Conservation (phyloP, 2,888 invertebrate species). For the Thalpophila matura region DNA sequence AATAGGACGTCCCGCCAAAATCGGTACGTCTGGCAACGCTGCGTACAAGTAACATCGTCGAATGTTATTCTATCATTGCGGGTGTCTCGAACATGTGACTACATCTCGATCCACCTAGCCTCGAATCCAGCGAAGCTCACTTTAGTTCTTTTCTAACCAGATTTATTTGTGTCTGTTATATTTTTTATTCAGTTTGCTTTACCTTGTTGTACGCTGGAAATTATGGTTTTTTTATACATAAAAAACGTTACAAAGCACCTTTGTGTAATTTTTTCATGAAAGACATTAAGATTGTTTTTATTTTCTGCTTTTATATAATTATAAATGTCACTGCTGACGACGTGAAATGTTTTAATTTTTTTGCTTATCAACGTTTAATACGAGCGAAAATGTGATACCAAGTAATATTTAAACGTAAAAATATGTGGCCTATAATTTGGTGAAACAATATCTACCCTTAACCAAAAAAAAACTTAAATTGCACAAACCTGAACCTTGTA, state of each 20-base stretch:
- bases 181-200: conserved; percentile 28
- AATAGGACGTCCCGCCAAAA: too few relatives aligned
- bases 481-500: not conserved
- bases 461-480: conserved; percentile 1
- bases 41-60: conserved; percentile 10
- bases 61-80: conserved; percentile 24
- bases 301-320: not conserved
- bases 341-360: not conserved
- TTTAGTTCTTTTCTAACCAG: conserved; percentile 15
- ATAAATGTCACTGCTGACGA: not conserved
- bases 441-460: not conserved
- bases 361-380: not conserved
- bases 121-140: conserved; percentile 7
- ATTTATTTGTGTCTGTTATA: conserved; percentile 20
- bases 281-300: not conserved
- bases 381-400: not conserved
- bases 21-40: too few relatives aligned
- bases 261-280: conserved; percentile 11
- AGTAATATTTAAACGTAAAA: too few relatives aligned
- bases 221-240: not conserved
- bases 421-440: not conserved
- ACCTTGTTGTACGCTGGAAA: not conserved
- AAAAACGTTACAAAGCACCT: not conserved
- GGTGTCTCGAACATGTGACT: conserved; percentile 6
- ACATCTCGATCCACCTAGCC: conserved; percentile 8